A percentile compares a stretch with the other conserved stretches of the same genome.
These are phyloP conservation scores for Eledona agricola DNA, from an alignment of 2,888 invertebrate species.

Conservation along the genomic window DNA sequence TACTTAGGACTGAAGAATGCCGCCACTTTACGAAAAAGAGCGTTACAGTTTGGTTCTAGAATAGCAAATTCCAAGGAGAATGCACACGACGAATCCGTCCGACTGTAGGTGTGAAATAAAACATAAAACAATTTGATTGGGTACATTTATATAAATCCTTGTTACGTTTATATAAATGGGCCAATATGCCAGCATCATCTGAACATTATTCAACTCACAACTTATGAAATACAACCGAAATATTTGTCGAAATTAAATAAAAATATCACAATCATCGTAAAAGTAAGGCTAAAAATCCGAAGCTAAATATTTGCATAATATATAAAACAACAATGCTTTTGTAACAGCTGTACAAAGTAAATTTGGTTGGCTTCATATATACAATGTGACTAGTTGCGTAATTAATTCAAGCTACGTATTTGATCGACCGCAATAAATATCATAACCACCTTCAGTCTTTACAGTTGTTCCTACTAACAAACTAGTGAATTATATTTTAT, in stretches of 20 bases:
- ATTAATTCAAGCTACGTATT: constrained; percentile 44
- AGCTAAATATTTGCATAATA: constrained; percentile 36
- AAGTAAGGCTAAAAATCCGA: constrained; percentile 35
- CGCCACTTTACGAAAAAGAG: constrained; percentile 84
- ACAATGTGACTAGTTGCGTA: constrained; percentile 54
- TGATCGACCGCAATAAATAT: constrained; percentile 21
- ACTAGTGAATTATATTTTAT: too few relatives aligned
- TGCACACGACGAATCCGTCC: constrained; percentile 79
- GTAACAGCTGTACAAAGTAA: constrained; percentile 51
- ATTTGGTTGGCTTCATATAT: constrained; percentile 46
- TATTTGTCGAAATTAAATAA: constrained; percentile 13
- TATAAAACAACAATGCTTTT: constrained; percentile 47
- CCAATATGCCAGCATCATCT: constrained; percentile 12
- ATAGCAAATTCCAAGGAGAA: constrained; percentile 93
- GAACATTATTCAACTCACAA: constrained; percentile 23
- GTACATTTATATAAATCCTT: constrained; percentile 31
- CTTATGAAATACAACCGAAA: constrained; percentile 24
- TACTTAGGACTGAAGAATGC: constrained; percentile 72
- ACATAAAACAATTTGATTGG: constrained; percentile 14
- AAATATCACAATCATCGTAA: constrained; percentile 44
- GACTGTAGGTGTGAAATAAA: constrained; percentile 38
- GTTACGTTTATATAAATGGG: constrained; percentile 33
- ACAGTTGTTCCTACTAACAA: too few relatives aligned
- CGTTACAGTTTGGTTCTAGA: constrained; percentile 96
- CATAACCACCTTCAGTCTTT: constrained; percentile 47